These are phyloP conservation scores for Arothron firmamentum DNA, from an alignment of 2,113 vertebrate species.

Conservation along the genomic window DNA sequence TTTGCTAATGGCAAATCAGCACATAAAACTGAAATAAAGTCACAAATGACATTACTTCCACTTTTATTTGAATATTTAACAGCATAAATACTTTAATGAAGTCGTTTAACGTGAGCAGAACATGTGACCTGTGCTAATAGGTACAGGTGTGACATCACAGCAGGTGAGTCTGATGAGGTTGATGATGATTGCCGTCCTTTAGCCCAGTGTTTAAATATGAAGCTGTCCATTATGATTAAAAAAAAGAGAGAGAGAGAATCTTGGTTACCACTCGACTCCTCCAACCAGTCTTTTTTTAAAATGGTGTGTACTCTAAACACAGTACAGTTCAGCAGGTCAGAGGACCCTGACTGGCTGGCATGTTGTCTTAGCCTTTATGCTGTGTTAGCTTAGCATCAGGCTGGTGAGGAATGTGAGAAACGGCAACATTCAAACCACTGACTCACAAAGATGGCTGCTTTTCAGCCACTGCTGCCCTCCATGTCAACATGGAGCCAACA, in stretches of 20 bases:
- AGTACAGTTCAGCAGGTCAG: not conserved
- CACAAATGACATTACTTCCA: not conserved
- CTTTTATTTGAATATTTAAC: too few species aligned
- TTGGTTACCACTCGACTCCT: not conserved
- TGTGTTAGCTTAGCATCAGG: constrained; percentile 8
- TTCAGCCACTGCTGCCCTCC: too few species aligned
- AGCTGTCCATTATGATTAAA: constrained; percentile 22
- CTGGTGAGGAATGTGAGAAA: not conserved
- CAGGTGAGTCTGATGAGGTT: not conserved
- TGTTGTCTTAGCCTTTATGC: not conserved
- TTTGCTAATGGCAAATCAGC: too few species aligned
- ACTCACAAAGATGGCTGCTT: too few species aligned
- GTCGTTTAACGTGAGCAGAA: not conserved
- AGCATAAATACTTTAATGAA: not conserved
- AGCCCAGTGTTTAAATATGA: not conserved
- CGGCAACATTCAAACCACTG: not conserved
- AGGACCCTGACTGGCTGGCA: constrained; percentile 2
- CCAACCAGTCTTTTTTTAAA: not conserved
- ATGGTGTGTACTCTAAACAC: not conserved
- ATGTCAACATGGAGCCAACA: too few species aligned
- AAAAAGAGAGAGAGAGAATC: not conserved
- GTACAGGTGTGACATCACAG: constrained; percentile 2
- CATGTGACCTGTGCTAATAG: not conserved
- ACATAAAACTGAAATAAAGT: not conserved
- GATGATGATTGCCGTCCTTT: constrained; percentile 27